Evolutionary conservation across 2,888 invertebrate genomes (phyloP), one percentile per base, ranked within the genome.

Genomic region (Chrysolina americana): DNA sequence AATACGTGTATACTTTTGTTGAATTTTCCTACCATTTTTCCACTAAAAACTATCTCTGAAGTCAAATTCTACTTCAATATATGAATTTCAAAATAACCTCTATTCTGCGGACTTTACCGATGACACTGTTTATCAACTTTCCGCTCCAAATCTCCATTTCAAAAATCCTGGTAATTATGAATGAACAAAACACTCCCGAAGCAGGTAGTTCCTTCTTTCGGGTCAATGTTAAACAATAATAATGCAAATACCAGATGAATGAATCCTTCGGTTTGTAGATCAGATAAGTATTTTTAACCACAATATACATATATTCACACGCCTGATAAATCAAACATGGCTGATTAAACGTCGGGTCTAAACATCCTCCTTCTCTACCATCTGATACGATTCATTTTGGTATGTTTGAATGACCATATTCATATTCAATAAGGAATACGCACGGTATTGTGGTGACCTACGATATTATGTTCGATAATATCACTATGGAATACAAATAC

Each of bases 351-450:
- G 74, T 78, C 47, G 72, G 28, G 21, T 41, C 41, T 70, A 78
- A 81, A 82, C 81, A 80, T 82, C 81, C 81, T 79, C 80, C 82
- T 81, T 81, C 79, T 76, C 71, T 77, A 73, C 72, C 77, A 82
- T 82, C 82, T 79, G 82, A 82, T 82, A 82, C 62, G 80, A 82
- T 82, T 81, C 80, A 80, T 75, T 78, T 78, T 71, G 71, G 77
- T 77, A 80, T 79, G 80, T 79, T 65, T 81, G 78, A 82, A 76
- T 76, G 82, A 81, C 81, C 80, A 81, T 81, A 80, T 82, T 81
- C 82, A 81, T 81, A 82, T 80, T 79, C 80, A 79, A 80, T 80
- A 80, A 79, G 76, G 59, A 72, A 72, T 73, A 68, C 65, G 8
- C 36, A 53, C 66, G 76, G 74, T 56, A 77, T 80, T 78, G 77